A percentile compares a stretch with the other conserved stretches of the same genome.
These are phyloP conservation scores for Lanius collurio DNA, from an alignment of 2,113 vertebrate genomes.

Conservation along the genomic window DNA sequence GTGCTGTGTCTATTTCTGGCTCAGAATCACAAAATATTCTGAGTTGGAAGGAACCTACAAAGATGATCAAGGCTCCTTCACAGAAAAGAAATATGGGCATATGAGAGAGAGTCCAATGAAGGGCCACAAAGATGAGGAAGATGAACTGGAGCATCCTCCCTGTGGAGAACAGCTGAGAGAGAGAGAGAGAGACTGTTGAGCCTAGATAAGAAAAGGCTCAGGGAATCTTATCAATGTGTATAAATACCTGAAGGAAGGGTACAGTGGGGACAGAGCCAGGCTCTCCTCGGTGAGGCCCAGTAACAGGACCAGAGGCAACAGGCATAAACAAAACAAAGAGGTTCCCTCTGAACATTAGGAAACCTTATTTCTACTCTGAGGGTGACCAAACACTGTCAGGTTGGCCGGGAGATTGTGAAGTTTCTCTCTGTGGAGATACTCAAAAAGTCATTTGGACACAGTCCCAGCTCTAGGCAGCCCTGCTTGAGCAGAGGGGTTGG, in stretches of 20 bases:
- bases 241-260: neutral
- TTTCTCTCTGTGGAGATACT: neutral
- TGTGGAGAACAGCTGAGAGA: neutral
- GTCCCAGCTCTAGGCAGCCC: neutral
- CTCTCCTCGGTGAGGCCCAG: neutral
- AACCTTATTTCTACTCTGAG: neutral
- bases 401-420: neutral
- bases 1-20: neutral
- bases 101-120: fast-evolving
- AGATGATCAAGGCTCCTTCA: neutral
- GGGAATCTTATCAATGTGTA: neutral
- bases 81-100: neutral
- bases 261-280: neutral
- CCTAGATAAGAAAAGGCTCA: neutral
- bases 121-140: neutral
- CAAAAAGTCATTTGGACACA: neutral
- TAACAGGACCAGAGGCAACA: neutral
- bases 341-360: neutral
- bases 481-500: neutral
- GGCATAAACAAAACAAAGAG: neutral
- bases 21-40: neutral
- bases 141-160: neutral
- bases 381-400: neutral
- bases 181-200: neutral
- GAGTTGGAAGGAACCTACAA: neutral